phyloP scores from a whole-genome alignment of 2,113 vertebrate species.

The Chrysemys picta region DNA sequence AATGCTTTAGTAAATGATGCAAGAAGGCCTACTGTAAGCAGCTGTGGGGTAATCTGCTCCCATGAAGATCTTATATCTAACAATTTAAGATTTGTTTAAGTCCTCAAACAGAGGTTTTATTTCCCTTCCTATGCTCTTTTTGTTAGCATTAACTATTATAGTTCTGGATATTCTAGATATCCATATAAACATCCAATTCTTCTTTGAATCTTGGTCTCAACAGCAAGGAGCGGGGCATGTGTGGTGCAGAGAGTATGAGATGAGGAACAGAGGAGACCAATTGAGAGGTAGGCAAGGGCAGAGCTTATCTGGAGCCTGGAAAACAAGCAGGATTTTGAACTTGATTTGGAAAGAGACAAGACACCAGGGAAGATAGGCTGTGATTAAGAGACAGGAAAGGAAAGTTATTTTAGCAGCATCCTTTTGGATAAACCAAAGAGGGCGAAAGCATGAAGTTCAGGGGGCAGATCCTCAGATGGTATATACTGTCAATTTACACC shows the following conservation, averaged over 20 bases:
- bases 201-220: neutral
- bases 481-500: neutral
- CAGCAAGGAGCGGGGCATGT: neutral
- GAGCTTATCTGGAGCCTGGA: neutral
- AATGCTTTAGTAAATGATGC: neutral
- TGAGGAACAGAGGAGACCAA: neutral
- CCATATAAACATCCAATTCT: neutral
- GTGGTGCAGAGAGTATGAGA: neutral
- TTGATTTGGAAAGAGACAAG: neutral
- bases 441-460: neutral
- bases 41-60: neutral
- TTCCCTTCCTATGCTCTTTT: neutral
- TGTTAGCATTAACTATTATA: neutral
- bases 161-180: neutral
- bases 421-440: neutral
- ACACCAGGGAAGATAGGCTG: neutral
- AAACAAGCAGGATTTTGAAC: neutral
- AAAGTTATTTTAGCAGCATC: neutral
- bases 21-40: neutral
- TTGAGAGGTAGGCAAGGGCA: neutral
- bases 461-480: neutral
- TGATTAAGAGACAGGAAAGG: neutral
- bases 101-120: neutral
- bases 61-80: neutral
- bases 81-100: neutral